Evolutionary conservation across 2,888 invertebrate genomes (phyloP), one percentile per base, ranked within the genome.

Genomic region (Philaethria dido): DNA sequence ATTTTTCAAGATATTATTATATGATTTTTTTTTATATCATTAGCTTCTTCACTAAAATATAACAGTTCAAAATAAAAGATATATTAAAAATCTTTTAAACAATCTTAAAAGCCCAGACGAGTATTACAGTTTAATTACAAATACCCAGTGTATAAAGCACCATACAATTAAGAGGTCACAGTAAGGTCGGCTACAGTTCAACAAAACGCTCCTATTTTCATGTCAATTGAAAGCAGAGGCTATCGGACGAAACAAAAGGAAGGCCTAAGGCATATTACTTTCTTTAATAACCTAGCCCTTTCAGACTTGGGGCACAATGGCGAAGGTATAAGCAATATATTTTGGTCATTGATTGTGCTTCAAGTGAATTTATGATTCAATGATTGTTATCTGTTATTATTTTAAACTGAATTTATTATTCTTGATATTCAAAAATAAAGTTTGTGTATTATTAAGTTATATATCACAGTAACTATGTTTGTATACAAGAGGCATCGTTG

Each of bases 231-330:
- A 64, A 64, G 52, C 64, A 64, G 36, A 64, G 55, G 57, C 64
- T 36, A 57, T 57, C 47, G 64, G 55, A 57, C 36, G 57, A 57
- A 64, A 64, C 64, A 64, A 64, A 64, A 64, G 60, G 61, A 64
- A 16, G 64, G 55, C 48, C 61, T 14, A 3, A 16, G 48, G 64
- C 64, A 47, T 64, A 68, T 65, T 50, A 57, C 57, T 65, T 62
- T 62, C 61, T 68, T 68, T 65, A 68, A 65, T 62, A 68, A 68
- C 57, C 50, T 45, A 50, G 33, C 36, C 55, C 55, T 65, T 57
- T 65, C 36, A 65, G 61, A 65, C 65, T 62, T 55, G n/a, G 33
- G 48, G 48, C 44, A 68, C 61, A 64, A 62, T 62, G 62, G 57
- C 8, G 36, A 57, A 68, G 54, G 50, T 64, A 47, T 54, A 64